A percentile compares a stretch with the other conserved stretches of the same genome.
Conservation (phyloP, 2,113 vertebrate genomes). For the Callorhinus ursinus region DNA sequence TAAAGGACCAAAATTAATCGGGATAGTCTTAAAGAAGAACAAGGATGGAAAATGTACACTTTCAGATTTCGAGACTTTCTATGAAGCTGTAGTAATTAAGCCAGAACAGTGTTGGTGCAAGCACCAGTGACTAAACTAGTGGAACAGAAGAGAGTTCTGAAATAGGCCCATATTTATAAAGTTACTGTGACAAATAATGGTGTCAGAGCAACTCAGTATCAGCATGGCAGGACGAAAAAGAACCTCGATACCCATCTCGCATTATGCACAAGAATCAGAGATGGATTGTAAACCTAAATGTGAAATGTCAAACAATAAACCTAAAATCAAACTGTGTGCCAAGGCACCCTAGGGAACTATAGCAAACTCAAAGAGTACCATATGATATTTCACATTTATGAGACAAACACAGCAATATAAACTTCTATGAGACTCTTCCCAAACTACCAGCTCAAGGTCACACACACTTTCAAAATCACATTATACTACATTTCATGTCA, state of each 20-base stretch:
- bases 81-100: background rate
- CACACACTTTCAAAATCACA: background rate
- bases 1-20: background rate
- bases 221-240: background rate
- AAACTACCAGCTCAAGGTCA: background rate
- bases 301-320: background rate
- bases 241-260: background rate
- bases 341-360: no score
- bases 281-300: background rate
- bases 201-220: background rate
- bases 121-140: background rate
- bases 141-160: background rate
- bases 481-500: background rate
- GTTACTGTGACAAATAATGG: background rate
- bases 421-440: background rate
- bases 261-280: background rate
- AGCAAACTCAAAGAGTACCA: background rate
- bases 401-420: background rate
- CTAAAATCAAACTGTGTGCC: background rate
- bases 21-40: background rate
- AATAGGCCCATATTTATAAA: background rate
- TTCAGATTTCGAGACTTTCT: background rate
- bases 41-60: background rate
- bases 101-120: background rate
- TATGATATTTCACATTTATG: background rate